Conservation (phyloP, 2,888 invertebrate genomes). For the Megastigmus dorsalis region DNA sequence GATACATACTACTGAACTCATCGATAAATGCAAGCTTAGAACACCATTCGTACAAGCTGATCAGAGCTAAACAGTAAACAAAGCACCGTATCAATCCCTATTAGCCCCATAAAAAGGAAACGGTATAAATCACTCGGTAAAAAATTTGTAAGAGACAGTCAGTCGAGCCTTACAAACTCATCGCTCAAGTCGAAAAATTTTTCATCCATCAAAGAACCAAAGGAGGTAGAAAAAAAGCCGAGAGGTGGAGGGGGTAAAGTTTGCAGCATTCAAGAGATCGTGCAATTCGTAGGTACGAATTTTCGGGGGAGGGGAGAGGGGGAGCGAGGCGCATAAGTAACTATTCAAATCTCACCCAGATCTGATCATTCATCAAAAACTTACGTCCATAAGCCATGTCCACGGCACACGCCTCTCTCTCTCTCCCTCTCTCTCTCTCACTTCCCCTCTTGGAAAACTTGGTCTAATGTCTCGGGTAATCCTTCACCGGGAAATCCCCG, state of each 20-base stretch:
- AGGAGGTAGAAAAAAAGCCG: background rate
- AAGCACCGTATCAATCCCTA: too few relatives aligned
- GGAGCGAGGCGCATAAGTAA: background rate
- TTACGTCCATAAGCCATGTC: conserved; percentile 4
- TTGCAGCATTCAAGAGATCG: too few relatives aligned
- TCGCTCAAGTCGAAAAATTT: conserved; percentile 2
- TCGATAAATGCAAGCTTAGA: too few relatives aligned
- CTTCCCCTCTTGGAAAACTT: background rate
- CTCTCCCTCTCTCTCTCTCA: background rate
- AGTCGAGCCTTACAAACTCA: background rate
- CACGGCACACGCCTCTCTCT: background rate
- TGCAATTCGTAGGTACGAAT: too few relatives aligned
- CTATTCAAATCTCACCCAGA: conserved; percentile 30
- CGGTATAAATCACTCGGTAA: background rate
- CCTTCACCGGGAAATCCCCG: conserved; percentile 25
- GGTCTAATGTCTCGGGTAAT: conserved; percentile 35
- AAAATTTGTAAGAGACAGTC: background rate
- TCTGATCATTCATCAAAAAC: conserved; percentile 45
- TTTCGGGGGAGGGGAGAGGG: too few relatives aligned
- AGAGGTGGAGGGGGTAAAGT: background rate
- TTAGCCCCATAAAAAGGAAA: too few relatives aligned
- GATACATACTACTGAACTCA: too few relatives aligned
- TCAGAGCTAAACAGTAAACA: too few relatives aligned
- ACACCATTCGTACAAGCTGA: too few relatives aligned
- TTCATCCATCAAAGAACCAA: conserved; percentile 5